phyloP scores from a whole-genome alignment of 2,797 vertebrate genomes.

The Benthosema pterotum region DNA sequence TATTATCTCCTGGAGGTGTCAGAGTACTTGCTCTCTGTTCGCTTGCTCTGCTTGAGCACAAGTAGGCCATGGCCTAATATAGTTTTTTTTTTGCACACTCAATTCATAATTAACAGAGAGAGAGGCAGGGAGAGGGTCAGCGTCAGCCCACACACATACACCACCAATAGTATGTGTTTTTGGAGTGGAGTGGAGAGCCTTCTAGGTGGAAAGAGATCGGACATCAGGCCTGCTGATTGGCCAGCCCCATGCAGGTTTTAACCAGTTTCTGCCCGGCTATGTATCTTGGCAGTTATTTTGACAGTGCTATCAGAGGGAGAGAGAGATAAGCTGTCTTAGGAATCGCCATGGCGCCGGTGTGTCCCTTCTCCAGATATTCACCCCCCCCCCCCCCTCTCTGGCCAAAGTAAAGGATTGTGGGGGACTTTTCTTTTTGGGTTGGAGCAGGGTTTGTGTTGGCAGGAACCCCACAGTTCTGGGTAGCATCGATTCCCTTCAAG shows the following conservation, averaged over 20 bases:
- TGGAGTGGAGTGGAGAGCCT: no score
- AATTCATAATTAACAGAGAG: no score
- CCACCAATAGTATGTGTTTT: no score
- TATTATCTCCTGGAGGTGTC: no score
- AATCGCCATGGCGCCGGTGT: conserved; percentile 82
- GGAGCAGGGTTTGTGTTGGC: conserved; percentile 78
- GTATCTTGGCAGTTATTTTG: conserved; percentile 85
- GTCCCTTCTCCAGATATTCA: conserved; percentile 78
- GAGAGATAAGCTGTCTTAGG: conserved; percentile 83
- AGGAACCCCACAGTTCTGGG: conserved; percentile 65
- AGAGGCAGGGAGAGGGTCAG: no score
- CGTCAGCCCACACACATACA: no score
- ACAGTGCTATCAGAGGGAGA: conserved; percentile 82
- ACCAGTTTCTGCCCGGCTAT: conserved; percentile 79
- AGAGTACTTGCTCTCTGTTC: no score
- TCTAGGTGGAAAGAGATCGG: conserved; percentile 36
- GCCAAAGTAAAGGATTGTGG: conserved; percentile 64
- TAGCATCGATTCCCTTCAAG: conserved; percentile 61
- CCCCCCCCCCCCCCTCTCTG: no score
- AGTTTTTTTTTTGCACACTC: no score
- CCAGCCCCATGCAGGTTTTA: conserved; percentile 63
- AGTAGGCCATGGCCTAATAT: no score
- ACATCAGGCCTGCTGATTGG: conserved; percentile 53
- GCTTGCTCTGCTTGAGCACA: no score
- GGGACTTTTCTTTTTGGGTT: conserved; percentile 38